phyloP scores from a whole-genome alignment of 2,797 vertebrate species.

The Gallinago stenura region DNA sequence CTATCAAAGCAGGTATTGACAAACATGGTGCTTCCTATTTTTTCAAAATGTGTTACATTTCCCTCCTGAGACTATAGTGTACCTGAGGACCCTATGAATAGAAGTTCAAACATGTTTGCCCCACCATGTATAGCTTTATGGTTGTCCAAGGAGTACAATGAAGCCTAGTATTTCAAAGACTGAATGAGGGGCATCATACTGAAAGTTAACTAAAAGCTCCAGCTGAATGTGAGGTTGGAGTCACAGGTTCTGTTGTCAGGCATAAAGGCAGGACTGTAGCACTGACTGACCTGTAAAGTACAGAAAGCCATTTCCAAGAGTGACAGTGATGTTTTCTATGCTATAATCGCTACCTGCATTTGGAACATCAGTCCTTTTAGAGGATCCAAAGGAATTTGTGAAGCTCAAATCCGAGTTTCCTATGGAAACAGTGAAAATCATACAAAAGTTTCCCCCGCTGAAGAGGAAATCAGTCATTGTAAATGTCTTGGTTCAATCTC shows the following conservation, averaged over 20 bases:
- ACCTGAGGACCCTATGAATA: background rate
- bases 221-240: background rate
- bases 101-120: background rate
- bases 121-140: background rate
- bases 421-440: background rate
- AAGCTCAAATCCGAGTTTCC: background rate
- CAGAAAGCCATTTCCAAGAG: background rate
- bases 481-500: background rate
- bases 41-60: background rate
- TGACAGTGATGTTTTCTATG: no score
- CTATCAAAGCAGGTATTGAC: conserved; percentile 22
- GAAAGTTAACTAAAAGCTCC: background rate
- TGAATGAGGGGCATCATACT: background rate
- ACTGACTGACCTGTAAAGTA: background rate
- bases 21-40: background rate
- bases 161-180: background rate
- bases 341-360: background rate
- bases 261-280: background rate
- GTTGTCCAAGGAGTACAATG: background rate
- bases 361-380: background rate
- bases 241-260: background rate
- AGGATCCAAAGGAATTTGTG: background rate
- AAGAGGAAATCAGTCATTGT: background rate
- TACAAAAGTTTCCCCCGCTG: background rate
- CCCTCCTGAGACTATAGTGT: background rate